Conservation (phyloP, 2,113 vertebrate species). For the Pleuronectes platessa region DNA sequence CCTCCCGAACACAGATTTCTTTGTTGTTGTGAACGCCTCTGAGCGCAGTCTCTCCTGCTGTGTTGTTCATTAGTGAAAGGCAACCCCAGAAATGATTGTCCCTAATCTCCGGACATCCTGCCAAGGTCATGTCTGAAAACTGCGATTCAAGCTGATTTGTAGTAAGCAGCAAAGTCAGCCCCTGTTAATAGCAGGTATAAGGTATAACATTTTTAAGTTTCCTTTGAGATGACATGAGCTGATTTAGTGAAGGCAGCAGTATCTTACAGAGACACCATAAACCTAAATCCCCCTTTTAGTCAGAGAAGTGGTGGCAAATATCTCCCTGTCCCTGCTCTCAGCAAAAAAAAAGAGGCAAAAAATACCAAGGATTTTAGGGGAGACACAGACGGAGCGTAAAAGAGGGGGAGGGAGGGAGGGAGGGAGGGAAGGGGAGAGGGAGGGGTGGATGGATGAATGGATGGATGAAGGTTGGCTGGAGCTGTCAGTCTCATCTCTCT, state of each 20-base stretch:
- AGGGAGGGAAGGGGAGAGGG: background rate
- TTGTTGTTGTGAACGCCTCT: too few relatives aligned
- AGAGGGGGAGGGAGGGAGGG: slow-evolving; percentile 1
- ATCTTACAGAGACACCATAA: background rate
- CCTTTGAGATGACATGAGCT: background rate
- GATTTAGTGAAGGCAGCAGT: background rate
- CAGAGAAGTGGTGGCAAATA: slow-evolving; percentile 24
- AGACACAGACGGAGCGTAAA: slow-evolving; percentile 24
- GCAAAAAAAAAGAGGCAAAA: slow-evolving; percentile 24
- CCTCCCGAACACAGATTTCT: too few relatives aligned
- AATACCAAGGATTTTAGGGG: slow-evolving; percentile 39
- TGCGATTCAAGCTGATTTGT: too few relatives aligned
- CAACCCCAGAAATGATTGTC: too few relatives aligned
- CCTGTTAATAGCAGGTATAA: too few relatives aligned
- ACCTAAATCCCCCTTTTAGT: background rate
- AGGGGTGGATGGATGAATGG: slow-evolving; percentile 64
- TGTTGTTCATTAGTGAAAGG: too few relatives aligned
- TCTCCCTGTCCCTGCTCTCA: slow-evolving; percentile 19
- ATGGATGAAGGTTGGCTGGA: slow-evolving; percentile 71
- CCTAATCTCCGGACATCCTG: too few relatives aligned
- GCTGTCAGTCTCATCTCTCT: slow-evolving; percentile 79
- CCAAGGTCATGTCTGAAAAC: too few relatives aligned
- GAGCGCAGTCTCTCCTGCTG: too few relatives aligned
- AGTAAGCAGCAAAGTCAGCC: too few relatives aligned
- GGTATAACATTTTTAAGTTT: background rate